Conservation (phyloP, 2,797 vertebrate genomes). For the Pteropus rufus region DNA sequence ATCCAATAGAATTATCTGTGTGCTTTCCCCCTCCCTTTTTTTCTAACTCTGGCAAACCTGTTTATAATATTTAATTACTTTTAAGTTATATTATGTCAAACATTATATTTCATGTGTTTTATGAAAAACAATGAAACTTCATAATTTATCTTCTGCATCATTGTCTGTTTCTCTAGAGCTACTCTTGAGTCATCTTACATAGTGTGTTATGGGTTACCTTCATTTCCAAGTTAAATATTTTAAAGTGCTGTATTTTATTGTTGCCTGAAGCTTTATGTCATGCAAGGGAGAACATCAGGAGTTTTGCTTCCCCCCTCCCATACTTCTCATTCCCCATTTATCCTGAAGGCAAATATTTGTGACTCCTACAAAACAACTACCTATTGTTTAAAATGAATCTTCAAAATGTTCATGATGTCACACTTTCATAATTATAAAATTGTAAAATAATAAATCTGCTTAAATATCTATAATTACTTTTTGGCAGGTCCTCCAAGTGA, state of each 20-base stretch:
- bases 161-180: neutral
- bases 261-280: neutral
- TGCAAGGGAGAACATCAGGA: neutral
- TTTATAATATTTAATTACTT: neutral
- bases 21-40: neutral
- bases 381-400: conserved; percentile 12
- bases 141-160: neutral
- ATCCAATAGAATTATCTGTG: neutral
- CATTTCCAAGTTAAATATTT: neutral
- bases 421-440: neutral
- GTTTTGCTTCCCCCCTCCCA: neutral
- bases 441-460: neutral
- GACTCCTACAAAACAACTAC: neutral
- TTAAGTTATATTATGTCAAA: neutral
- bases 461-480: neutral
- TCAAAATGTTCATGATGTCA: neutral
- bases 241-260: neutral
- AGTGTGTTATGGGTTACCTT: neutral
- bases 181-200: neutral
- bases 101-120: neutral
- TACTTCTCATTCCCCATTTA: neutral
- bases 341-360: neutral
- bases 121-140: neutral
- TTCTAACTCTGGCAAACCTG: neutral
- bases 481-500: neutral